phyloP scores from a whole-genome alignment of 2,888 invertebrate species.

The Epinotia ramella region DNA sequence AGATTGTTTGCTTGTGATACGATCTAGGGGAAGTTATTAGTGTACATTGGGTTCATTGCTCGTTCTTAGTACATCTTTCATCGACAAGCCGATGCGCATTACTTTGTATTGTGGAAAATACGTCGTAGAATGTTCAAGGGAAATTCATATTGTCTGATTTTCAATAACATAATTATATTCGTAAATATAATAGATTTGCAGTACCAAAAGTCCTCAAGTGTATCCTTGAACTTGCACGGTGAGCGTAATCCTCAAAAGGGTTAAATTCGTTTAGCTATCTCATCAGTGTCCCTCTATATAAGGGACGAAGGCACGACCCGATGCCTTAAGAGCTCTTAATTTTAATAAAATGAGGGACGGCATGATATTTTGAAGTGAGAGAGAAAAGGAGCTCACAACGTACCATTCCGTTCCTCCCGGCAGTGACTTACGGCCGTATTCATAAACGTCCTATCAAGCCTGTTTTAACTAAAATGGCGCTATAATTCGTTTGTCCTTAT shows the following conservation, averaged over 20 bases:
- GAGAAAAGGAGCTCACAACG: background rate
- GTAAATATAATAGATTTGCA: background rate
- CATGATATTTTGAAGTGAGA: background rate
- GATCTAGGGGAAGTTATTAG: background rate
- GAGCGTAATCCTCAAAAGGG: background rate
- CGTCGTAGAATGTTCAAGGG: conserved; percentile 9
- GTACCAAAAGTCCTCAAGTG: background rate
- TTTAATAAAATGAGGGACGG: background rate
- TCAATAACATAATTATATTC: background rate
- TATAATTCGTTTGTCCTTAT: too few species aligned
- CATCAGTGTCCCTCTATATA: conserved; percentile 9
- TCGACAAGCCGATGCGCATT: conserved; percentile 36
- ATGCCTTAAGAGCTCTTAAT: background rate
- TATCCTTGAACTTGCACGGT: background rate
- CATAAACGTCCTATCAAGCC: too few species aligned
- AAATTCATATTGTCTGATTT: background rate
- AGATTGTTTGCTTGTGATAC: background rate
- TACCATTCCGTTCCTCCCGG: too few species aligned
- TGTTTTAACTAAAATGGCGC: too few species aligned
- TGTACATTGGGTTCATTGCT: conserved; percentile 41
- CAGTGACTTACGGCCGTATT: too few species aligned
- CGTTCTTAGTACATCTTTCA: conserved; percentile 35
- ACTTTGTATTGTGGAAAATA: conserved; percentile 31
- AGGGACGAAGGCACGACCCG: background rate
- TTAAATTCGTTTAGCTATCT: background rate